Evolutionary conservation across 2,888 invertebrate genomes (phyloP).

Genomic region (Physocephala rufipes): DNA sequence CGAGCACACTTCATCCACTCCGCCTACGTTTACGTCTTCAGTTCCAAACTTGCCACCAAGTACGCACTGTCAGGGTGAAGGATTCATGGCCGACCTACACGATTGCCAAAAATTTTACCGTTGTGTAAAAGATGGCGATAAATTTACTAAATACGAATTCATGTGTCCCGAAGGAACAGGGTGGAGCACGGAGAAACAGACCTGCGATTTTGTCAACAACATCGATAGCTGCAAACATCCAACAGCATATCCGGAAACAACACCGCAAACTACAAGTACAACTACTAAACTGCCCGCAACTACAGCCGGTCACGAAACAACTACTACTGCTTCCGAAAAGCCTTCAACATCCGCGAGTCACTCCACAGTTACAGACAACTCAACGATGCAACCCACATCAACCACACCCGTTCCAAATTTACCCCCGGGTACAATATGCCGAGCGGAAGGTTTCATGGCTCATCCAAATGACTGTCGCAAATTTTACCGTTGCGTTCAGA

Average conservation of each 20-base stretch:
- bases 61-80: slow-evolving; percentile 68
- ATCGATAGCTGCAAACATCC: slow-evolving; percentile 57
- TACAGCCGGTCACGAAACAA: slow-evolving; percentile 1
- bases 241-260: slow-evolving; percentile 37
- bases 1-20: slow-evolving; percentile 48
- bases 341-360: slow-evolving; percentile 33
- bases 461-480: slow-evolving; percentile 70
- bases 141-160: slow-evolving; percentile 67
- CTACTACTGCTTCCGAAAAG: slow-evolving; percentile 30
- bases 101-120: slow-evolving; percentile 72
- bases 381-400: slow-evolving; percentile 35
- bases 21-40: slow-evolving; percentile 48
- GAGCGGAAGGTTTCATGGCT: slow-evolving; percentile 64
- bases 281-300: not conserved
- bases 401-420: slow-evolving; percentile 50
- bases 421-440: slow-evolving; percentile 60
- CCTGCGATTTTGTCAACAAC: slow-evolving; percentile 69
- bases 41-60: slow-evolving; percentile 59
- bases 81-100: slow-evolving; percentile 72
- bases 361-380: slow-evolving; percentile 38
- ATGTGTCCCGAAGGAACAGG: slow-evolving; percentile 74
- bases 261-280: not conserved
- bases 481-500: slow-evolving; percentile 75
- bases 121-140: slow-evolving; percentile 68
- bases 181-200: slow-evolving; percentile 74